These are phyloP conservation scores for Spilosoma lubricipeda DNA, from an alignment of 2,888 invertebrate genomes.

Conservation along the genomic window DNA sequence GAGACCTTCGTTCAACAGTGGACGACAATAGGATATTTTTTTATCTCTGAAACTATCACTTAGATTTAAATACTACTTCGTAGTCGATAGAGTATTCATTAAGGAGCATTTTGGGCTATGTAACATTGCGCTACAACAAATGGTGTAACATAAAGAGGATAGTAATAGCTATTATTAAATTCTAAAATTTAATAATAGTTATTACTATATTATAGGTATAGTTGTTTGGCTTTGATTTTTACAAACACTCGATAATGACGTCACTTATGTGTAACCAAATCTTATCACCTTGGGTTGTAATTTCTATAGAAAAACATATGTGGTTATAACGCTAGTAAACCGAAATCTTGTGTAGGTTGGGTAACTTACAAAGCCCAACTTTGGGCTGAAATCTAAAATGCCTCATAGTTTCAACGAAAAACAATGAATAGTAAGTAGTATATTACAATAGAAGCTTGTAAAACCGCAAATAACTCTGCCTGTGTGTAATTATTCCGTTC, in stretches of 20 bases:
- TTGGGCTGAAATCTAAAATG: not conserved
- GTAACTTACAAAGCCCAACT: not conserved
- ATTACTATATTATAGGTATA: too few species aligned
- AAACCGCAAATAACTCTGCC: slow-evolving; percentile 24
- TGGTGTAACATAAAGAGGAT: too few species aligned
- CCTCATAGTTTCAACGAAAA: not conserved
- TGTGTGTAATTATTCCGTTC: slow-evolving; percentile 36
- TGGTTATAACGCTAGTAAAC: not conserved
- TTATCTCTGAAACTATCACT: too few species aligned
- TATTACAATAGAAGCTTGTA: slow-evolving; percentile 16
- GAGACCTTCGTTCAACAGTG: too few species aligned
- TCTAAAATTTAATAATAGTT: too few species aligned
- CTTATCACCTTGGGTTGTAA: not conserved
- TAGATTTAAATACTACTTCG: too few species aligned
- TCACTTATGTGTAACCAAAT: too few species aligned
- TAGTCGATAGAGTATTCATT: not conserved
- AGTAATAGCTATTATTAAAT: too few species aligned
- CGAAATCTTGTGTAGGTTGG: not conserved
- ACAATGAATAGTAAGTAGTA: slow-evolving; percentile 10
- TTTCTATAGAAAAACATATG: not conserved
- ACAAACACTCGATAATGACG: too few species aligned
- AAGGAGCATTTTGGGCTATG: not conserved
- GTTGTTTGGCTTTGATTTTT: too few species aligned
- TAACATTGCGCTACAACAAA: not conserved
- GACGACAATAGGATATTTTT: too few species aligned